Evolutionary conservation across 2,113 vertebrate genomes (phyloP), one percentile per base, ranked within the genome.

Genomic region (Pygoscelis antarcticus): DNA sequence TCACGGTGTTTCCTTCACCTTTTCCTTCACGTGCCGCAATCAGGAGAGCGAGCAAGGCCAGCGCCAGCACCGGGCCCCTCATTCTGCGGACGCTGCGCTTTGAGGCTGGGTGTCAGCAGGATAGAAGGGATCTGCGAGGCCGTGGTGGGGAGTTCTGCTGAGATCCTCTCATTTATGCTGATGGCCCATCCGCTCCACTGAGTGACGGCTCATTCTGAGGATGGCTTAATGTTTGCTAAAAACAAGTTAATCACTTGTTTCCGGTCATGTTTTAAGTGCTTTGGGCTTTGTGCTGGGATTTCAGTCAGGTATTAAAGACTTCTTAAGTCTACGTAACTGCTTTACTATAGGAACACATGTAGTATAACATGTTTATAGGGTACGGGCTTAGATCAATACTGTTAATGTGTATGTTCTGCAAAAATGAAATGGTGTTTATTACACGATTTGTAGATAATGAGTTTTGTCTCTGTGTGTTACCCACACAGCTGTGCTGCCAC

Each of bases 1-100:
- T 98, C 83, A 99, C 52, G 0, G 90, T 87, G 38, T 82, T 96
- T 3, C 91, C 97, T 49, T 98, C 97, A 1, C 98, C 97, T 22
- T 23, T 52, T 5, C 87, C 97, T 26, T 88, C 87, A 6, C 30
- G 69, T 4, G 92, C 75, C 2, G 44, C 74, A 3, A 96, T 66
- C 38, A 98, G 71, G 51, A 97, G 46, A 3, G 60, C 6, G 1
- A 98, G 70, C 7, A 93, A 83, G 58, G 95, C 55, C 75, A 97
- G 72, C 4, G 66, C 58, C 58, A 96, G 81, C 49, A 16, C 2
- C 0, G 46, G 30, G 52, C 68, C 71, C 91, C 54, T 98, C 98
- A 97, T 98, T 18, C n/a, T 97, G 88, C 38, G 12, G 3, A 1
- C 2, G 27, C 4, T 0, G 6, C 3, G 40, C 47, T 51, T 17